Base-by-base conservation (phyloP, 2,888 invertebrate species). In the Drosophila helvetica region DNA sequence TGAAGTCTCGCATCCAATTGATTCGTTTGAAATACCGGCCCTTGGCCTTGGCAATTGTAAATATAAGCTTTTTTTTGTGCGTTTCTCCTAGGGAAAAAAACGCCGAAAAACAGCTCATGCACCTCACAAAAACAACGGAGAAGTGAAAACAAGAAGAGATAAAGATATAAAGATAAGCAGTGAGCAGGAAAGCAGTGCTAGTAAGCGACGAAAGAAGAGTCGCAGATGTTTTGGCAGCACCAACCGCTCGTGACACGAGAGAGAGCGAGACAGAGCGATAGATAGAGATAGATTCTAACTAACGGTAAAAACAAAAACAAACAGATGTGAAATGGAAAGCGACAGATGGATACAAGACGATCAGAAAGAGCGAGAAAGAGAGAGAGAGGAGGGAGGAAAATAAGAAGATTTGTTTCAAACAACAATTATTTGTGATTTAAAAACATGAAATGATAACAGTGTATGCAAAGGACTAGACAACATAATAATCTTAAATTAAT, bases 351-450 rank as follows among this genome's bases (percentile, higher is more conserved):
- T 22, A 42, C 19, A 38, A 6, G 42, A n/a, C n/a, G n/a, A n/a
- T n/a, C n/a, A n/a, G n/a, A n/a, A 10, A 22, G 27, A 64, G 63
- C 19, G n/a, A n/a, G n/a, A 48, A 52, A 18, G 59, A 43, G 54
- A 56, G 33, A 17, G 25, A 57, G 47, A 55, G 47, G 98, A 93
- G 91, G 5, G 33, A 12, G 12, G 12, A 74, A 76, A 62, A 55
- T 62, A 74, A 63, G 30, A 74, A 63, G 27, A 88, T 84, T 84
- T 86, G 87, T 85, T 86, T 80, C 77, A 82, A 85, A 85, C 82
- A 84, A 82, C 75, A 81, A 83, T 86, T 80, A 84, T 85, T 85
- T 86, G 81, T 86, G 84, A 84, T 86, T 85, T 86, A 74, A 80
- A 75, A 71, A 74, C 82, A 80, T 85, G 79, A 84, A 84, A 86